These are phyloP conservation scores for Teleogryllus occipitalis DNA, from an alignment of 1,140 invertebrate genomes.

Conservation along the genomic window DNA sequence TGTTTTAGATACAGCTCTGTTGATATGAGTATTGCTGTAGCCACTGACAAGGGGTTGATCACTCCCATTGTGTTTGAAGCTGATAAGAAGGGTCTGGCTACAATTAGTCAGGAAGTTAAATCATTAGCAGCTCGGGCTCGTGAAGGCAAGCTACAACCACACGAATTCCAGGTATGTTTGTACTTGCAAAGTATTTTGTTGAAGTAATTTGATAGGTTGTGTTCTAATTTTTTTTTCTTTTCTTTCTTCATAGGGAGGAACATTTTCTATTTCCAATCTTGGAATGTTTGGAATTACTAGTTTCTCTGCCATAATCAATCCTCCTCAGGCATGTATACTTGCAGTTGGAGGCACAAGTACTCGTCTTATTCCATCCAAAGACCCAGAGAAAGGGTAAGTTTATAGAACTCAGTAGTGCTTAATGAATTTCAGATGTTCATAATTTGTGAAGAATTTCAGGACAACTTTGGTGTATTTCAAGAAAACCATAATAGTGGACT, in stretches of 20 bases:
- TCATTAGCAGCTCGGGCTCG: constrained; percentile 81
- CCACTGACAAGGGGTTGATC: constrained; percentile 89
- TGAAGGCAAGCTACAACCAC: constrained; percentile 88
- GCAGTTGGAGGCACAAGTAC: constrained; percentile 67
- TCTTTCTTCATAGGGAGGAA: constrained; percentile 47
- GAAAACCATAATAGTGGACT: too few species aligned
- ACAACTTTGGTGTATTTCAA: too few species aligned
- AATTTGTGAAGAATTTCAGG: too few species aligned
- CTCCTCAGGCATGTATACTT: constrained; percentile 81
- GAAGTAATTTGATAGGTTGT: too few species aligned
- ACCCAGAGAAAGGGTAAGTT: constrained; percentile 15
- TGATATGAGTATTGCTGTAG: constrained; percentile 95
- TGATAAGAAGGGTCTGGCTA: constrained; percentile 81
- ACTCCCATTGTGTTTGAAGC: constrained; percentile 96
- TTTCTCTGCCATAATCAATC: constrained; percentile 86
- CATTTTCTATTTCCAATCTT: constrained; percentile 87
- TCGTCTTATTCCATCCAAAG: constrained; percentile 44
- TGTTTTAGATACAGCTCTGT: constrained; percentile 68
- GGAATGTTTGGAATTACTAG: constrained; percentile 93
- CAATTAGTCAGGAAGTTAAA: constrained; percentile 82
- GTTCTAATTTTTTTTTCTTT: constrained; percentile 14
- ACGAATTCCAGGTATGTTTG: constrained; percentile 87
- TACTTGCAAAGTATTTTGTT: not conserved
- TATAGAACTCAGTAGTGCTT: too few species aligned
- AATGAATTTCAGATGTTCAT: too few species aligned